These are phyloP conservation scores for Spatula versicolor DNA, from an alignment of 2,797 vertebrate genomes.

Conservation along the genomic window DNA sequence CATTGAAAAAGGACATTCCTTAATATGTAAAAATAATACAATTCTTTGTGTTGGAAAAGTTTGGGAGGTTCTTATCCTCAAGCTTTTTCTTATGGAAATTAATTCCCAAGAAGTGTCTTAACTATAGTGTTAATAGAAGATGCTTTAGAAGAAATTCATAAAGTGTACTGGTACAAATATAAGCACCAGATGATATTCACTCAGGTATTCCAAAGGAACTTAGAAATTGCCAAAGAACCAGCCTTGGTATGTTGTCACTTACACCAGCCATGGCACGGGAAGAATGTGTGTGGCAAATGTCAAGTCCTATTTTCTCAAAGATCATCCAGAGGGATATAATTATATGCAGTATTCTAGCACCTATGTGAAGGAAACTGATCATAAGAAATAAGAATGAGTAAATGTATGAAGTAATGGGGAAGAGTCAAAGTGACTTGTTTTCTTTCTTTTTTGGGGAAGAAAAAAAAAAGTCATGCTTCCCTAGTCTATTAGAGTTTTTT, in stretches of 20 bases:
- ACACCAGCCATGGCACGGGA: background rate
- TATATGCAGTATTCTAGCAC: background rate
- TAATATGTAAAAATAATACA: background rate
- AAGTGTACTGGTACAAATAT: background rate
- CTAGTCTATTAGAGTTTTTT: background rate
- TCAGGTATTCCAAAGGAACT: background rate
- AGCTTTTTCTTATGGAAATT: background rate
- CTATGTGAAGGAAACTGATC: background rate
- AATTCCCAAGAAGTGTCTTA: background rate
- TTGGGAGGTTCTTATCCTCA: background rate
- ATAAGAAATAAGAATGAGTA: background rate
- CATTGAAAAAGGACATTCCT: background rate
- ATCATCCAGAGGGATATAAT: background rate
- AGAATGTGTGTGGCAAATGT: background rate
- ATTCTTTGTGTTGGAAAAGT: background rate
- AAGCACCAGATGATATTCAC: background rate
- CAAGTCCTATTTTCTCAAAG: background rate
- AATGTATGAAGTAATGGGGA: background rate
- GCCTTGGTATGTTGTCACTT: background rate
- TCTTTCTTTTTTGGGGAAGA: background rate
- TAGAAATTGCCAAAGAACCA: background rate
- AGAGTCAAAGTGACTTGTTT: background rate
- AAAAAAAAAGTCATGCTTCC: background rate
- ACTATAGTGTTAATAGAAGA: background rate
- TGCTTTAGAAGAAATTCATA: background rate